These are phyloP conservation scores for Heteropelma amictum DNA, from an alignment of 2,888 invertebrate species.

Conservation along the genomic window DNA sequence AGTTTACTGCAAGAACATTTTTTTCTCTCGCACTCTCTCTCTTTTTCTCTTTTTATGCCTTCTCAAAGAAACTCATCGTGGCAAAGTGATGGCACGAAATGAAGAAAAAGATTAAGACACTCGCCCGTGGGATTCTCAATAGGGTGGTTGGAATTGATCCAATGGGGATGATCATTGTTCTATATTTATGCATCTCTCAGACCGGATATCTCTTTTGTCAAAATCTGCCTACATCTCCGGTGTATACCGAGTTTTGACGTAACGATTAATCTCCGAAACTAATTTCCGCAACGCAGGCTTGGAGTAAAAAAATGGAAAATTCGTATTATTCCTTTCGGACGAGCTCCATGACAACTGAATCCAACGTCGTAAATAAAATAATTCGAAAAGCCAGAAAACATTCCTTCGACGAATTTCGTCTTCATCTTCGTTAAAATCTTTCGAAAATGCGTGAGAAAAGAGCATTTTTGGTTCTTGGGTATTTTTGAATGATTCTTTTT, in stretches of 20 bases:
- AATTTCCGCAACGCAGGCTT: too few species aligned
- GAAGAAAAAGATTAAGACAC: conserved; percentile 9
- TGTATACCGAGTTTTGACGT: not conserved
- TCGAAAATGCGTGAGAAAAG: too few species aligned
- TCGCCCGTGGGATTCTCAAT: conserved; percentile 16
- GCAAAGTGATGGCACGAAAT: conserved; percentile 14
- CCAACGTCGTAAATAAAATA: too few species aligned
- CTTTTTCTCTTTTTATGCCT: not conserved
- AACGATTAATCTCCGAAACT: conserved; percentile 11
- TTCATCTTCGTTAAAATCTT: too few species aligned
- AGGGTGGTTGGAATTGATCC: conserved; percentile 68
- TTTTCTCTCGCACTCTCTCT: conserved; percentile 5
- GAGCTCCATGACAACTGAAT: too few species aligned
- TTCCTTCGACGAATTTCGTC: too few species aligned
- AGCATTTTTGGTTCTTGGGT: too few species aligned
- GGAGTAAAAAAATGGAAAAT: too few species aligned
- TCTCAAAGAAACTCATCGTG: conserved; percentile 16
- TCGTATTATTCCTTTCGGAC: too few species aligned
- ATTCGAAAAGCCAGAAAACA: too few species aligned
- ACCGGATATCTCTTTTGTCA: conserved; percentile 55
- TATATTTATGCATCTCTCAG: conserved; percentile 63
- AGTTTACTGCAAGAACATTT: conserved; percentile 7
- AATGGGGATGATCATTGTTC: conserved; percentile 70
- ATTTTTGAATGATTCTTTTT: too few species aligned
- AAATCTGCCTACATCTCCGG: too few species aligned